phyloP scores from a whole-genome alignment of 2,797 vertebrate genomes.

The Pyrocephalus nanus region DNA sequence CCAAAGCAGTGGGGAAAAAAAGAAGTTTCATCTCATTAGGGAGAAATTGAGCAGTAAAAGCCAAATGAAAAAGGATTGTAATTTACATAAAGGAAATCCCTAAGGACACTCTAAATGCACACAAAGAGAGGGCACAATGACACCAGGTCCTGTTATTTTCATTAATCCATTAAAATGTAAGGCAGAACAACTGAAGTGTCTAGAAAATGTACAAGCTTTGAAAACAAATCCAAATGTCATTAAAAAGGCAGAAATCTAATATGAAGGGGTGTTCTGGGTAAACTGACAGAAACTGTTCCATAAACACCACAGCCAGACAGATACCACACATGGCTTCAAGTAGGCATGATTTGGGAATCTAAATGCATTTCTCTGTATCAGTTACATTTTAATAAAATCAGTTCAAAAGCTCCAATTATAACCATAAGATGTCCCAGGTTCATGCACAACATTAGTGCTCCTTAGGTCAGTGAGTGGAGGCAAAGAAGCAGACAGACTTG shows the following conservation, averaged over 20 bases:
- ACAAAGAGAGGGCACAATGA: not conserved
- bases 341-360: not conserved
- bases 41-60: not conserved
- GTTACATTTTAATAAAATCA: not conserved
- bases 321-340: not conserved
- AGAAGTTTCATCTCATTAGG: not conserved
- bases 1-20: not conserved
- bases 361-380: not conserved
- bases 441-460: not conserved
- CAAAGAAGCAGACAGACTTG: not conserved
- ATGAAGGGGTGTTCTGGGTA: not conserved
- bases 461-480: not conserved
- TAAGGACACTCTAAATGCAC: not conserved
- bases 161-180: not conserved
- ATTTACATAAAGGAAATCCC: not conserved
- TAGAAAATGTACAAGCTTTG: not conserved
- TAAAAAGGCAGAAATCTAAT: not conserved
- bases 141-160: not conserved
- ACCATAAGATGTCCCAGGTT: not conserved
- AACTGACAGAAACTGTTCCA: not conserved
- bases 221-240: not conserved
- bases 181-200: not conserved
- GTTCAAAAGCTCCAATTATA: not conserved
- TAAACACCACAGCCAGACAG: not conserved
- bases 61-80: not conserved